Base-by-base conservation (phyloP, 2,888 invertebrate genomes). In the Aphrophora alni region DNA sequence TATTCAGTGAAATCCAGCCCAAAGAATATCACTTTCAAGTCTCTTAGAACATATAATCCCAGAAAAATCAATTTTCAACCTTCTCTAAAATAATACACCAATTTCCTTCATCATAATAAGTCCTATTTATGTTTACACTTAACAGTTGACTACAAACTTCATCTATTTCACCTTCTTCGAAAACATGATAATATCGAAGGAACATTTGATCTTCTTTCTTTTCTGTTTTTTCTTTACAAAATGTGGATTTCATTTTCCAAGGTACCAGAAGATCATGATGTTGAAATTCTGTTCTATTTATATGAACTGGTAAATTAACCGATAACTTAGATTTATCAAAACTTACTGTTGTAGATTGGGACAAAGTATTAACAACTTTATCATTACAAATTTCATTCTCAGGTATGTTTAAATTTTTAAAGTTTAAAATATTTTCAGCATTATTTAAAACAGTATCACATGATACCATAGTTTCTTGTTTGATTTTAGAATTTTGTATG, bases 101-200 rank as follows among this genome's bases (percentile, higher is more conserved):
- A 88, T 99, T 99, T 0, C 99, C 99, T 88, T 98, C 95, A 88
- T 98, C 98, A 86, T 98, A 98, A 88, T 96, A 99, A 85, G 92
- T 92, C 33, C 91, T 89, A 38, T 92, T 87, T 14, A 98, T 89
- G 70, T 87, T 85, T 59, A 94, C 89, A 70, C 88, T 89, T 0
- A 89, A 84, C 5, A 93, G 84, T 82, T 90, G 88, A 26, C 86
- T 86, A 84, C 95, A 94, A 69, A 98, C 88, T 0, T 88, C 85
- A 84, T 94, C 92, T 51, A 98, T 88, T 89, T 98, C 98, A 0
- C 92, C 92, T 84, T 95, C 93, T 85, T 94, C 93, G 87, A 98
- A 99, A 1, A 98, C 97, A 87, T 99, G 98, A 88, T 99, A 99
- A 88, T 93, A 99, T 82, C 98, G 90, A 75, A 97, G 90, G 87